phyloP scores from a whole-genome alignment of 2,888 invertebrate genomes.

The Bunonema sp. region DNA sequence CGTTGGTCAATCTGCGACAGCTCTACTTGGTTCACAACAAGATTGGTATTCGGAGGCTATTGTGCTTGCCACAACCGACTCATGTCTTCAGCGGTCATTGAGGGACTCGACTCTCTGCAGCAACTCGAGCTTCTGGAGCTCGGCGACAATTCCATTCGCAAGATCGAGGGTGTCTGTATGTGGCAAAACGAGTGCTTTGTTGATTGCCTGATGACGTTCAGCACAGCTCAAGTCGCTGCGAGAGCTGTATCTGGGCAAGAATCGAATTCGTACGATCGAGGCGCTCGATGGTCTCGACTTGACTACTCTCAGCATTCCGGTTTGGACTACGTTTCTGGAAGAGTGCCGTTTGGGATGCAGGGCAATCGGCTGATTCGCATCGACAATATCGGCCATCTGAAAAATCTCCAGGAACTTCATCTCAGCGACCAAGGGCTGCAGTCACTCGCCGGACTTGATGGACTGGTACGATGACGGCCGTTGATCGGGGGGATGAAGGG shows the following conservation, averaged over 20 bases:
- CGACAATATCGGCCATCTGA: conserved; percentile 64
- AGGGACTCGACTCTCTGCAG: too few relatives aligned
- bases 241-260: conserved; percentile 82
- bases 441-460: conserved; percentile 60
- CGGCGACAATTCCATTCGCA: conserved; percentile 76
- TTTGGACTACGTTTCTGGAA: conserved; percentile 50
- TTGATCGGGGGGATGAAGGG: not conserved
- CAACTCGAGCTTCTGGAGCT: conserved; percentile 72
- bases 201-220: too few relatives aligned
- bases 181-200: too few relatives aligned
- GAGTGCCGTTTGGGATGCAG: conserved; percentile 42
- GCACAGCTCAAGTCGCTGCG: too few relatives aligned
- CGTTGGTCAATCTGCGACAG: conserved; percentile 43
- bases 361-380: conserved; percentile 74
- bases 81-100: too few relatives aligned
- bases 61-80: too few relatives aligned
- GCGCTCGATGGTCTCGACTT: conserved; percentile 63
- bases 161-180: too few relatives aligned
- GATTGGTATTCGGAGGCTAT: too few relatives aligned
- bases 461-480: conserved; percentile 49
- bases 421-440: conserved; percentile 79
- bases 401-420: conserved; percentile 69
- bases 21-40: conserved; percentile 51
- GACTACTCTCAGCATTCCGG: conserved; percentile 72
- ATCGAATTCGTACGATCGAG: conserved; percentile 76